phyloP scores from a whole-genome alignment of 2,888 invertebrate species.

The Platypus cylindrus region DNA sequence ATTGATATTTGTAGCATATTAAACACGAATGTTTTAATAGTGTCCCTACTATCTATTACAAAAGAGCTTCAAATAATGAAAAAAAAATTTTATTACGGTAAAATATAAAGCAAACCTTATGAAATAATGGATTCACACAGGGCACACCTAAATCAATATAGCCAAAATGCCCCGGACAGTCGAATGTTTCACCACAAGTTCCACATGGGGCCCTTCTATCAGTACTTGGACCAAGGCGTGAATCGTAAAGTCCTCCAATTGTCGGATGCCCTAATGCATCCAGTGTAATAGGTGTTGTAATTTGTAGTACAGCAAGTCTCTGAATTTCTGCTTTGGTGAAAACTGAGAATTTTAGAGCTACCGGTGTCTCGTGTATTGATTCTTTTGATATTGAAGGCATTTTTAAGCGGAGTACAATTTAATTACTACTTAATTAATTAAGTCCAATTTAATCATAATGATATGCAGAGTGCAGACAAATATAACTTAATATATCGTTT shows the following conservation, averaged over 20 bases:
- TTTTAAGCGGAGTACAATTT: too few relatives aligned
- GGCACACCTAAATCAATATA: conserved; percentile 83
- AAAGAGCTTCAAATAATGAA: neutral
- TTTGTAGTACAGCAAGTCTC: conserved; percentile 67
- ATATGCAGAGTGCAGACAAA: too few relatives aligned
- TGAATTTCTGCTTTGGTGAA: conserved; percentile 65
- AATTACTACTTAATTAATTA: too few relatives aligned
- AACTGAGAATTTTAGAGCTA: conserved; percentile 49
- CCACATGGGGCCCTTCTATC: conserved; percentile 58
- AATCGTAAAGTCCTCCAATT: conserved; percentile 84
- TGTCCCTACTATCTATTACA: conserved; percentile 40
- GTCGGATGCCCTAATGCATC: conserved; percentile 73
- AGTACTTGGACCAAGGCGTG: conserved; percentile 43
- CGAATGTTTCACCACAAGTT: conserved; percentile 57
- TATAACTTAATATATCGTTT: too few relatives aligned
- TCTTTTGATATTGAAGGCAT: too few relatives aligned
- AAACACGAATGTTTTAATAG: conserved; percentile 59
- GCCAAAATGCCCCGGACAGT: conserved; percentile 89
- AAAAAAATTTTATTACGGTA: neutral
- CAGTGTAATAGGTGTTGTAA: conserved; percentile 66
- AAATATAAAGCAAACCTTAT: conserved; percentile 36
- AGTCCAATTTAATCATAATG: too few relatives aligned
- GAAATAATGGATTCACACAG: conserved; percentile 83
- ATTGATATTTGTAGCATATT: conserved; percentile 55
- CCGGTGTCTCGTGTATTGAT: too few relatives aligned